Conservation (phyloP, 2,888 invertebrate genomes). For the Catonia carolina region DNA sequence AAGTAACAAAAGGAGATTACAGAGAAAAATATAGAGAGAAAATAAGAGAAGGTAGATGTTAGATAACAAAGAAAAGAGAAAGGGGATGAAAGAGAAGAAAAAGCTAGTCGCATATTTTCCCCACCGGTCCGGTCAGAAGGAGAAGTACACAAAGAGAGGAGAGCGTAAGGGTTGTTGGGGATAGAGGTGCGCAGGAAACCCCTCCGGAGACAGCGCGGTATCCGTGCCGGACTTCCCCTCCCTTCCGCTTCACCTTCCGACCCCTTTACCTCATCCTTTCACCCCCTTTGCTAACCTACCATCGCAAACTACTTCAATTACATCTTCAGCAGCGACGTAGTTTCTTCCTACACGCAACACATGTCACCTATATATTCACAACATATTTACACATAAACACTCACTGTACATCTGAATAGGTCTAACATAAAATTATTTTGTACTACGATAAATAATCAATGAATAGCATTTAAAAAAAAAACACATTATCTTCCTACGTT, state of each 20-base stretch:
- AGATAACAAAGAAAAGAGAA: neutral
- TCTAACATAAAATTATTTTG: too few species aligned
- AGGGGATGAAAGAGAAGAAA: neutral
- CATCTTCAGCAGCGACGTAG: constrained; percentile 12
- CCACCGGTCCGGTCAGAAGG: neutral
- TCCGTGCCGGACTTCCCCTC: constrained; percentile 14
- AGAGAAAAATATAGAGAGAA: neutral
- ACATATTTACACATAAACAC: too few species aligned
- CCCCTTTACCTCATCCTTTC: constrained; percentile 9
- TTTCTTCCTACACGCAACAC: constrained; percentile 17
- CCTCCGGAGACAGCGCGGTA: constrained; percentile 23
- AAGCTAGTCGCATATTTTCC: neutral
- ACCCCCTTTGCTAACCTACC: neutral
- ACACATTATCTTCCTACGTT: too few species aligned
- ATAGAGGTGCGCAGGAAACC: constrained; percentile 17
- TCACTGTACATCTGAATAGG: too few species aligned
- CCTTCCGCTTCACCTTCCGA: constrained; percentile 5
- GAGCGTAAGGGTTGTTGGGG: constrained; percentile 9
- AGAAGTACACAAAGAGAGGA: neutral
- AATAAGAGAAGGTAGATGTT: neutral
- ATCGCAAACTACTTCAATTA: constrained; percentile 8
- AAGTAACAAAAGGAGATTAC: too few species aligned
- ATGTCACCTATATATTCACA: too few species aligned
- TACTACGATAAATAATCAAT: too few species aligned
- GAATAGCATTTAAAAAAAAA: too few species aligned